A percentile compares a stretch with the other conserved stretches of the same genome.
Conservation (phyloP, 2,113 vertebrate genomes). For the Gopherus evgoodei region DNA sequence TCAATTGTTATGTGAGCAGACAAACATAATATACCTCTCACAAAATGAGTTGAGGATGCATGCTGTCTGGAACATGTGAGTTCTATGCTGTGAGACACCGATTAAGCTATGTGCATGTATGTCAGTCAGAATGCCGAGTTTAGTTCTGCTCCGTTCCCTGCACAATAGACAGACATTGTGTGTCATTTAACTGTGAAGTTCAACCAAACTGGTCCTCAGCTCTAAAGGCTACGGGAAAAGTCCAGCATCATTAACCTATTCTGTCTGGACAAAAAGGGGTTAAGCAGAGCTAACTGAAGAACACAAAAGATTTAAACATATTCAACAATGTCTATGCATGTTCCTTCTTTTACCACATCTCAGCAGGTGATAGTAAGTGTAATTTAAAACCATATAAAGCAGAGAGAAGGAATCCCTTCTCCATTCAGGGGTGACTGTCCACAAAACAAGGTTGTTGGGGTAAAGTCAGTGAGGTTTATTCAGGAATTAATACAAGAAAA, state of each 20-base stretch:
- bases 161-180: neutral
- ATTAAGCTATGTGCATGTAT: neutral
- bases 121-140: neutral
- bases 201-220: neutral
- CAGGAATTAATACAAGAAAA: neutral
- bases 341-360: constrained; percentile 29
- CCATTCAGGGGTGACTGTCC: constrained; percentile 29
- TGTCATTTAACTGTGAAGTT: neutral
- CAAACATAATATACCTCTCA: neutral
- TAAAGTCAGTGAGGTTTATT: neutral
- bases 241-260: neutral
- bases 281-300: constrained; percentile 31
- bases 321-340: neutral
- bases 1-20: neutral
- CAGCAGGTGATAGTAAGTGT: constrained; percentile 21
- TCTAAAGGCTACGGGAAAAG: neutral
- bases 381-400: constrained; percentile 39
- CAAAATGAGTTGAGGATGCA: neutral
- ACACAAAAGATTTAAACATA: neutral
- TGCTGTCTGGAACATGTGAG: rapidly evolving
- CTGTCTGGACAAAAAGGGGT: constrained; percentile 8
- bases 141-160: neutral
- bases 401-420: constrained; percentile 39
- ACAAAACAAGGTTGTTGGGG: constrained; percentile 10
- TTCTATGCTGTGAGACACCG: neutral